Evolutionary conservation across 1,140 invertebrate species (phyloP).

Genomic region (Sycophaga agraensis): DNA sequence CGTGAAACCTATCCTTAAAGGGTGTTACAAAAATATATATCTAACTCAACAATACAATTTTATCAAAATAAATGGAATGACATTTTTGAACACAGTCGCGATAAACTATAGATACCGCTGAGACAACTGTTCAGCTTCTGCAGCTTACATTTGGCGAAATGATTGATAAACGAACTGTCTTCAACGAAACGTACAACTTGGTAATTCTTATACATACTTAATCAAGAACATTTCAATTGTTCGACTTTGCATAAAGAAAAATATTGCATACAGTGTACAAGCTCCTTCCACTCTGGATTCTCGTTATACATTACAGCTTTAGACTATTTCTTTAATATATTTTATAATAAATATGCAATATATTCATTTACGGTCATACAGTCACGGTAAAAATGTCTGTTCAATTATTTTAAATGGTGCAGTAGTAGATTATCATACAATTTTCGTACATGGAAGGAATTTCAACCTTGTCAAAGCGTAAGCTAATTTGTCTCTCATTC

Average conservation of each 20-base stretch:
- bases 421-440: background rate
- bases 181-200: too few species aligned
- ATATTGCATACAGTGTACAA: slow-evolving; percentile 7
- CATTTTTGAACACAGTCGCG: background rate
- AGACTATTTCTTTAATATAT: slow-evolving; percentile 4
- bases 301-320: slow-evolving; percentile 6
- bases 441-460: slow-evolving; percentile 8
- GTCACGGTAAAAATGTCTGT: background rate
- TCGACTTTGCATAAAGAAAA: too few species aligned
- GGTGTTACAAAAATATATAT: slow-evolving; percentile 23
- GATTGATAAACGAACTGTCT: too few species aligned
- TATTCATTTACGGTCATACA: background rate
- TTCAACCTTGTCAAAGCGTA: background rate
- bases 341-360: slow-evolving; percentile 14
- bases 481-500: background rate
- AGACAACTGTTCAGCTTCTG: too few species aligned
- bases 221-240: too few species aligned
- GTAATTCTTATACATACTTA: too few species aligned
- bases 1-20: slow-evolving; percentile 12
- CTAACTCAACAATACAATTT: slow-evolving; percentile 3
- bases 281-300: background rate
- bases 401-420: slow-evolving; percentile 2
- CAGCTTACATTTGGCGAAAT: too few species aligned
- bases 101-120: too few species aligned
- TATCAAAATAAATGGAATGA: slow-evolving; percentile 4